phyloP scores from a whole-genome alignment of 2,113 vertebrate genomes.

The Arvicanthis niloticus region DNA sequence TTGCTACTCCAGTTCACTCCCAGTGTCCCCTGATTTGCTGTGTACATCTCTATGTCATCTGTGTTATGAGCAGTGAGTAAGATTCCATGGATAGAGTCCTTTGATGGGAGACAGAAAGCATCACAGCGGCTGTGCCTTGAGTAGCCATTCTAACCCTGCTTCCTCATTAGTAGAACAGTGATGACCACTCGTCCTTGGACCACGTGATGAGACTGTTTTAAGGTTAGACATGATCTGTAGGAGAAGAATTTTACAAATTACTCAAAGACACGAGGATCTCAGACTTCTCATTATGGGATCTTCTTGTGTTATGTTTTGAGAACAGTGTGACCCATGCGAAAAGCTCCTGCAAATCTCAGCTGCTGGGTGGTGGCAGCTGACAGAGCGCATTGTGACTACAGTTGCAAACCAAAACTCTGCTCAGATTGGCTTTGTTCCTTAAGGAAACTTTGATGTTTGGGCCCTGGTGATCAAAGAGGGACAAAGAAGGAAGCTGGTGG shows the following conservation, averaged over 20 bases:
- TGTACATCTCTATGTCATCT: too few relatives aligned
- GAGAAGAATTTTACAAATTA: conserved; percentile 27
- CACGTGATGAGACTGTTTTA: background rate
- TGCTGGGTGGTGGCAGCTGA: background rate
- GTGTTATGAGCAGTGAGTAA: background rate
- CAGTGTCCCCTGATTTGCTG: background rate
- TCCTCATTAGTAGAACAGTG: background rate
- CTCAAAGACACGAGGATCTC: background rate
- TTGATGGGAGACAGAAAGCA: background rate
- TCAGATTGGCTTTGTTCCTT: conserved; percentile 26
- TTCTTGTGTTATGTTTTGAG: background rate
- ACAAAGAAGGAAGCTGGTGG: conserved; percentile 23
- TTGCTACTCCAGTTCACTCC: background rate
- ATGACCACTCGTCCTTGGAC: background rate
- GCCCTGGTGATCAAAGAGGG: background rate
- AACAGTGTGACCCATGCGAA: background rate
- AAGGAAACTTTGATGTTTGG: background rate
- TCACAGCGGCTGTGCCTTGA: background rate
- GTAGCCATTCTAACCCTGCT: background rate
- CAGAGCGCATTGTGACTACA: background rate
- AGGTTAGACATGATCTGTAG: background rate
- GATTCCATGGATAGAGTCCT: background rate
- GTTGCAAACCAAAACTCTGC: conserved; percentile 1
- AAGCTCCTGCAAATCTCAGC: background rate
- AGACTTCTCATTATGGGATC: background rate